phyloP scores from a whole-genome alignment of 2,888 invertebrate species.

The Saturnia japonica region DNA sequence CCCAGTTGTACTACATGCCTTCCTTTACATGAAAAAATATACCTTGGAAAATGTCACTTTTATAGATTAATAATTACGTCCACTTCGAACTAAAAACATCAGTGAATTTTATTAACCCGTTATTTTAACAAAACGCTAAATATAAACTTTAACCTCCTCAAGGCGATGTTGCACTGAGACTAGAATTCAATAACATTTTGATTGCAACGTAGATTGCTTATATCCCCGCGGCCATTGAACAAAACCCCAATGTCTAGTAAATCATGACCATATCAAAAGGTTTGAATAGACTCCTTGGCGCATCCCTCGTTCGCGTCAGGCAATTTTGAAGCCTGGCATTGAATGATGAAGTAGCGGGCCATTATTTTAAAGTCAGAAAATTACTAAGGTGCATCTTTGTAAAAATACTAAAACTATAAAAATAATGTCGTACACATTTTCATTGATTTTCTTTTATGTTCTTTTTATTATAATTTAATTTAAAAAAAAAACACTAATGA shows the following conservation, averaged over 20 bases:
- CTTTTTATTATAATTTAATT: no score
- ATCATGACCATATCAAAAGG: conserved; percentile 5
- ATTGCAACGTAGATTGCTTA: conserved; percentile 48
- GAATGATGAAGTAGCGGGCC: not conserved
- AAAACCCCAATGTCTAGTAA: conserved; percentile 7
- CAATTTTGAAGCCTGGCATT: not conserved
- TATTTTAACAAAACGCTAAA: not conserved
- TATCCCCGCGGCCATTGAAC: conserved; percentile 40
- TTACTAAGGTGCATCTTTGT: not conserved
- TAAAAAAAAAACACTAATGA: no score
- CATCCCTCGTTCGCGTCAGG: not conserved
- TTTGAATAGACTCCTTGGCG: not conserved
- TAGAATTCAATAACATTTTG: conserved; percentile 55
- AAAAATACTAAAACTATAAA: not conserved
- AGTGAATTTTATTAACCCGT: not conserved
- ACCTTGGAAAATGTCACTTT: not conserved
- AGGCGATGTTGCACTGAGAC: conserved; percentile 35
- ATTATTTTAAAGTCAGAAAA: not conserved
- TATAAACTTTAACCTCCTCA: conserved; percentile 50
- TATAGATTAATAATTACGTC: not conserved
- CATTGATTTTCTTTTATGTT: no score
- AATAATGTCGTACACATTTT: no score
- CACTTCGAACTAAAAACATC: not conserved
- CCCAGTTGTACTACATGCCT: no score
- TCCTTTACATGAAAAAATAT: no score